These are phyloP conservation scores for Melanostigma gelatinosum DNA, from an alignment of 2,113 vertebrate species.

Conservation along the genomic window DNA sequence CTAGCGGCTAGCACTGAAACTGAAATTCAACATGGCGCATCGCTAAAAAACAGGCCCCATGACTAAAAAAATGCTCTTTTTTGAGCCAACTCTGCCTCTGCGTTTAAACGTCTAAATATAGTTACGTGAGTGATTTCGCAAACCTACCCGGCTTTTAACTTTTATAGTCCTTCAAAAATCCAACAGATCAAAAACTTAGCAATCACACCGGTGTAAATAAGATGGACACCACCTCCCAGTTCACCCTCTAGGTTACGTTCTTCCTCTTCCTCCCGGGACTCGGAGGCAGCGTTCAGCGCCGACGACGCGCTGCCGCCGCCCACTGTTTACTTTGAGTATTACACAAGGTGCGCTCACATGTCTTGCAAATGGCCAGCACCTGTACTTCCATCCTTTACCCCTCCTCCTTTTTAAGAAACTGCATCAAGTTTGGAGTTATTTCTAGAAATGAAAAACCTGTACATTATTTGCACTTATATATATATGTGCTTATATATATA, in stretches of 20 bases:
- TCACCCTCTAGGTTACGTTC: conserved; percentile 51
- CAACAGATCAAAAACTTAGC: conserved; percentile 27
- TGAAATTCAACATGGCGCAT: conserved; percentile 77
- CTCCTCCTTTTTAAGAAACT: not conserved
- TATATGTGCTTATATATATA: no score
- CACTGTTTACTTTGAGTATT: not conserved
- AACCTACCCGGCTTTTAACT: conserved; percentile 62
- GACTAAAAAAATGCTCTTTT: conserved; percentile 8
- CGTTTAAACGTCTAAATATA: rapidly evolving
- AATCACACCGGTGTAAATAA: conserved; percentile 71
- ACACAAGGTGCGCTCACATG: not conserved
- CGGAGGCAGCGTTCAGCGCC: not conserved
- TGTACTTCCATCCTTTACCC: not conserved
- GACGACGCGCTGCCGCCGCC: conserved; percentile 14
- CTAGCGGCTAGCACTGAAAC: conserved; percentile 10
- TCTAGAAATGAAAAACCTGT: not conserved
- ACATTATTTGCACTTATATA: not conserved
- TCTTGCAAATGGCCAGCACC: not conserved
- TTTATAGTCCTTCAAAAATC: conserved; percentile 22
- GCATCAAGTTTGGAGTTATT: not conserved
- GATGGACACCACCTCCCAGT: conserved; percentile 77
- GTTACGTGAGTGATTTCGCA: not conserved
- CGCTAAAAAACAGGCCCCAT: conserved; percentile 57
- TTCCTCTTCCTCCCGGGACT: conserved; percentile 48
- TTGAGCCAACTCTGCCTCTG: no score